A percentile compares a stretch with the other conserved stretches of the same genome.
These are phyloP conservation scores for Drosophila parabipectinata DNA, from an alignment of 1,140 invertebrate genomes.

Conservation along the genomic window DNA sequence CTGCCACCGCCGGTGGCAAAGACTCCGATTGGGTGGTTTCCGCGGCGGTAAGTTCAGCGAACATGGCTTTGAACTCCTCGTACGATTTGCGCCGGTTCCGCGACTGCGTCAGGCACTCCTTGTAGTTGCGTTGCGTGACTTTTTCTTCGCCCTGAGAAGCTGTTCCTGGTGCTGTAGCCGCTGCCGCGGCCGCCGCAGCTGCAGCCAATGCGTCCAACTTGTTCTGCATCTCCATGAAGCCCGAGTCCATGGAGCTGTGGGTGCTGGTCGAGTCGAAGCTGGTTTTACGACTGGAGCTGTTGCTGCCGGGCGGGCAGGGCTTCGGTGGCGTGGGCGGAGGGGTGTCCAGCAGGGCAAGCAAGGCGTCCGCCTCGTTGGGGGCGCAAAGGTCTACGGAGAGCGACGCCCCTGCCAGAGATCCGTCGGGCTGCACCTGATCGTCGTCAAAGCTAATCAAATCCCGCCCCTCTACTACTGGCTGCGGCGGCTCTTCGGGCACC, in stretches of 20 bases:
- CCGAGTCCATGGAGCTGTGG: conserved; percentile 83
- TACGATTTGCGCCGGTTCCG: conserved; percentile 83
- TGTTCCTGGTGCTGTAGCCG: neutral
- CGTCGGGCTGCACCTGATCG: conserved; percentile 32
- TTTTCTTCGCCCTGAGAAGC: conserved; percentile 53
- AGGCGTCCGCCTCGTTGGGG: conserved; percentile 55
- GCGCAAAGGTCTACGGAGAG: conserved; percentile 63
- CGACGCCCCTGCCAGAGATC: neutral
- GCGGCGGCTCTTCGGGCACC: conserved; percentile 56
- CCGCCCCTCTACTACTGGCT: conserved; percentile 29
- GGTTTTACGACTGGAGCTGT: conserved; percentile 81
- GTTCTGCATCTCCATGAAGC: conserved; percentile 83
- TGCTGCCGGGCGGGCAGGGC: conserved; percentile 57
- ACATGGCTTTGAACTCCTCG: conserved; percentile 84
- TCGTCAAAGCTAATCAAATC: conserved; percentile 81
- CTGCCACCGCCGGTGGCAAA: conserved; percentile 26
- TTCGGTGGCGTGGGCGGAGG: conserved; percentile 59
- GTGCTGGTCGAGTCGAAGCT: conserved; percentile 84
- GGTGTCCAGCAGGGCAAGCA: conserved; percentile 42
- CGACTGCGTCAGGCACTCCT: conserved; percentile 81
- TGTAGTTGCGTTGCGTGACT: conserved; percentile 71
- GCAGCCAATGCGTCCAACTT: conserved; percentile 73
- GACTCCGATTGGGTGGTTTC: conserved; percentile 18
- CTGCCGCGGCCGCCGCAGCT: conserved; percentile 30
- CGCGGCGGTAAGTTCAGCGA: conserved; percentile 46